A percentile compares a stretch with the other conserved stretches of the same genome.
phyloP scores from a whole-genome alignment of 2,113 vertebrate species.

The Lathamus discolor region DNA sequence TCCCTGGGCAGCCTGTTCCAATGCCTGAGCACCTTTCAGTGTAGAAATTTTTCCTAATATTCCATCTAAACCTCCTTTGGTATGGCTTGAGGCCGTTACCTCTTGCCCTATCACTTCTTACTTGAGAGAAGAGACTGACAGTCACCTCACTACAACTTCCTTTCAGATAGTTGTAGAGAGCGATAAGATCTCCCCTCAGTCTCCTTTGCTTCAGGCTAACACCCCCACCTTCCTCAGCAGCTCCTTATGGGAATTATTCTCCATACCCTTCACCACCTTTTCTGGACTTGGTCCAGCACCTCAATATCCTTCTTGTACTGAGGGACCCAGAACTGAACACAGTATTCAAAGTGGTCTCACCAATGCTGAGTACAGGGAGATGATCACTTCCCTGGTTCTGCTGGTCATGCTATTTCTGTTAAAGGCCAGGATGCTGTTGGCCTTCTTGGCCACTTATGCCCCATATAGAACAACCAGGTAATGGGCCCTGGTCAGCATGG shows the following conservation, averaged over 20 bases:
- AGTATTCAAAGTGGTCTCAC: background rate
- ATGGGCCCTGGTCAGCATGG: background rate
- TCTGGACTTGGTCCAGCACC: background rate
- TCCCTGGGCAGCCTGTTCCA: background rate
- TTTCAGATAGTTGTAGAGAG: background rate
- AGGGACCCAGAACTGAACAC: background rate
- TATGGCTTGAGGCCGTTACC: background rate
- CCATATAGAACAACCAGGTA: background rate
- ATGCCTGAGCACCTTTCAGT: background rate
- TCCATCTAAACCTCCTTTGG: background rate
- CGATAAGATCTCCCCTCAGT: background rate
- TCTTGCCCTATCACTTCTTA: background rate
- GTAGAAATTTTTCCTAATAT: background rate
- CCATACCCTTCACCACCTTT: background rate
- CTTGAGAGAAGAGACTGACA: background rate
- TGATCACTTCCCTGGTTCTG: background rate
- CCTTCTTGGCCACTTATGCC: background rate
- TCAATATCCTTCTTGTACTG: background rate
- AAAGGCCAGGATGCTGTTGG: background rate
- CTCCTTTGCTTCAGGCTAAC: background rate
- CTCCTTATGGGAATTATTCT: background rate
- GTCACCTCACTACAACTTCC: background rate
- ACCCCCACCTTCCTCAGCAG: background rate
- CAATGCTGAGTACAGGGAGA: background rate
- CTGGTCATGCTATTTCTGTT: background rate